These are phyloP conservation scores for Pantelozetes paolii DNA, from an alignment of 2,888 invertebrate species.

Conservation along the genomic window DNA sequence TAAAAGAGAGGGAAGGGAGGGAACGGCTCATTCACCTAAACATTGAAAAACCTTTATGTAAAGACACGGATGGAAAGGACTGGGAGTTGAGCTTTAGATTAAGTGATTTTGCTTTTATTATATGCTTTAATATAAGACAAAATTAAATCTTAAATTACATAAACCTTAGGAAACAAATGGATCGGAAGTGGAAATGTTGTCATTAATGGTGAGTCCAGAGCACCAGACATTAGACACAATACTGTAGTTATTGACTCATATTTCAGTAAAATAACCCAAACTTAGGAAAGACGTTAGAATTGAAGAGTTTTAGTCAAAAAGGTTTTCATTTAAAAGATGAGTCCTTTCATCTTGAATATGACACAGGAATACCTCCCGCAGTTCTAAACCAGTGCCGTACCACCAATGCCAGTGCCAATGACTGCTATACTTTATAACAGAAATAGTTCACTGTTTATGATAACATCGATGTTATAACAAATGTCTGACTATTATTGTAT, in stretches of 20 bases:
- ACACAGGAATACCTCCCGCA: not conserved
- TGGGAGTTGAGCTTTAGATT: not conserved
- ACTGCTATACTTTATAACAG: not conserved
- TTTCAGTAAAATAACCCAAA: constrained; percentile 6
- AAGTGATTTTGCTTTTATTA: not conserved
- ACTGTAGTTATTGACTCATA: not conserved
- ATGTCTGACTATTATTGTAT: no score
- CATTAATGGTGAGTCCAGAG: not conserved
- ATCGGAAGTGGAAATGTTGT: constrained; percentile 19
- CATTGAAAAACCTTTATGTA: not conserved
- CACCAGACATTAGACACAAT: not conserved
- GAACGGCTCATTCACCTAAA: not conserved
- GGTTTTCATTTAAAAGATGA: not conserved
- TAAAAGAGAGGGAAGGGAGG: no score
- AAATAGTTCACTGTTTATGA: not conserved
- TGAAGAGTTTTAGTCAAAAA: no score
- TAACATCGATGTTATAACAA: no score
- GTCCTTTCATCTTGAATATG: not conserved
- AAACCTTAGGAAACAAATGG: not conserved
- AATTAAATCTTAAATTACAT: not conserved
- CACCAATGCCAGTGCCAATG: not conserved
- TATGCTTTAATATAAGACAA: not conserved
- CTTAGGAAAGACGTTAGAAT: not conserved
- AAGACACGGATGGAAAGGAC: not conserved
- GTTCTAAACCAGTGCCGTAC: no score